phyloP scores from a whole-genome alignment of 2,113 vertebrate genomes.

The Periophthalmodon schlosseri region DNA sequence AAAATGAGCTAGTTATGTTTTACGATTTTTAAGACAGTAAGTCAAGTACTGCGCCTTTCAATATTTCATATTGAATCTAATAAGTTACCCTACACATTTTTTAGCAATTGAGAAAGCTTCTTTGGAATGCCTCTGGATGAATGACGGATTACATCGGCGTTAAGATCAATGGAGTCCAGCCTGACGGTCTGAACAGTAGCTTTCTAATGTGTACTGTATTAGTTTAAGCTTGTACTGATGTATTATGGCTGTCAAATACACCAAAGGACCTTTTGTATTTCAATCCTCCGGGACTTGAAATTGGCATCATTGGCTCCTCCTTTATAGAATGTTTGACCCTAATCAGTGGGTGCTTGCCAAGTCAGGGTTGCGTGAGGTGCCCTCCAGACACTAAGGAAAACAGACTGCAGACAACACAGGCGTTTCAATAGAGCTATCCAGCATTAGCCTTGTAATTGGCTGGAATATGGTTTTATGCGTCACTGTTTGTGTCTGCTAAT shows the following conservation, averaged over 20 bases:
- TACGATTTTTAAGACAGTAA: too few species aligned
- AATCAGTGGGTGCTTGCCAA: slow-evolving; percentile 18
- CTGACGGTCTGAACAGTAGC: too few species aligned
- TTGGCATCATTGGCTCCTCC: neutral
- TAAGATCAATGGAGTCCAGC: too few species aligned
- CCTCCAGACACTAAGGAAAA: slow-evolving; percentile 30
- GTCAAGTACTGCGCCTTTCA: too few species aligned
- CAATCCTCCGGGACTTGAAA: neutral
- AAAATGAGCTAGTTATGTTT: too few species aligned
- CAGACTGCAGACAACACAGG: slow-evolving; percentile 9
- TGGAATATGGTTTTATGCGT: slow-evolving; percentile 10
- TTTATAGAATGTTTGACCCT: slow-evolving; percentile 24
- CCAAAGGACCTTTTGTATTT: neutral
- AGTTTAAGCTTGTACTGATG: neutral
- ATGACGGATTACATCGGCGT: too few species aligned
- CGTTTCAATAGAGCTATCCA: neutral
- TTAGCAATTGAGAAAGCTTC: too few species aligned
- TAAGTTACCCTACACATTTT: too few species aligned
- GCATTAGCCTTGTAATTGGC: slow-evolving; percentile 44
- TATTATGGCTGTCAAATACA: neutral
- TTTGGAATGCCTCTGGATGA: too few species aligned
- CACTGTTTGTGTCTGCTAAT: slow-evolving; percentile 23
- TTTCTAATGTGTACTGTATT: too few species aligned
- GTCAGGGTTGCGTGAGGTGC: slow-evolving; percentile 35
- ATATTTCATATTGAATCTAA: too few species aligned